phyloP scores from a whole-genome alignment of 2,113 vertebrate genomes.

The Salvelinus alpinus region DNA sequence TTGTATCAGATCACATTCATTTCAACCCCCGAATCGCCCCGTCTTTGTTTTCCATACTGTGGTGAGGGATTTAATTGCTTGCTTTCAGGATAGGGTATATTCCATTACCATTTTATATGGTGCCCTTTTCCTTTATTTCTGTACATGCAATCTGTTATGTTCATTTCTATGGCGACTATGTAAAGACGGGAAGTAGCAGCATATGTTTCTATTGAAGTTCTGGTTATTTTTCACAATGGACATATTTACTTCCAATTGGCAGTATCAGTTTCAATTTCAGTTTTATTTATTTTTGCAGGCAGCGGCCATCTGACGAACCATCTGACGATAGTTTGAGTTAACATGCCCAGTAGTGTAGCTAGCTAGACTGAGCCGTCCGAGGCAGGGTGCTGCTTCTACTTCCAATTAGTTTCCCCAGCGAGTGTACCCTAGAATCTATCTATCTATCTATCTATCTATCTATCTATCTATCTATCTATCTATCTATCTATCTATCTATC shows the following conservation, averaged over 20 bases:
- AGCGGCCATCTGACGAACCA: background rate
- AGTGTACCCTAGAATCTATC: too few relatives aligned
- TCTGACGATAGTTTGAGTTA: too few relatives aligned
- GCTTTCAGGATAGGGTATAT: background rate
- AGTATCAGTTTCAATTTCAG: background rate
- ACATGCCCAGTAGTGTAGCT: too few relatives aligned
- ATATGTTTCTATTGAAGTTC: too few relatives aligned
- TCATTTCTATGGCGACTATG: background rate
- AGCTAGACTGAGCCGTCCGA: too few relatives aligned
- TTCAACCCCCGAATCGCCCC: slow-evolving; percentile 1
- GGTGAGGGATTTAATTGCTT: background rate
- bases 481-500: too few relatives aligned
- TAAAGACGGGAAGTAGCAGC: background rate
- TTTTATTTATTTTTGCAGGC: too few relatives aligned
- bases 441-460: too few relatives aligned
- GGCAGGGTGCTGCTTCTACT: too few relatives aligned
- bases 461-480: too few relatives aligned
- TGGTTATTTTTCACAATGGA: too few relatives aligned
- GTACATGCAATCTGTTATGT: background rate
- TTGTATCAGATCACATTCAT: slow-evolving; percentile 17
- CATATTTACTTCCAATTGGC: background rate
- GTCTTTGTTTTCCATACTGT: slow-evolving; percentile 4
- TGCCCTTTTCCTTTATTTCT: background rate
- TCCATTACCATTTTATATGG: background rate
- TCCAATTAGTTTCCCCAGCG: too few relatives aligned